Evolutionary conservation across 2,797 vertebrate genomes (phyloP), one percentile per base, ranked within the genome.

Genomic region (Gymnothorax reevesii): DNA sequence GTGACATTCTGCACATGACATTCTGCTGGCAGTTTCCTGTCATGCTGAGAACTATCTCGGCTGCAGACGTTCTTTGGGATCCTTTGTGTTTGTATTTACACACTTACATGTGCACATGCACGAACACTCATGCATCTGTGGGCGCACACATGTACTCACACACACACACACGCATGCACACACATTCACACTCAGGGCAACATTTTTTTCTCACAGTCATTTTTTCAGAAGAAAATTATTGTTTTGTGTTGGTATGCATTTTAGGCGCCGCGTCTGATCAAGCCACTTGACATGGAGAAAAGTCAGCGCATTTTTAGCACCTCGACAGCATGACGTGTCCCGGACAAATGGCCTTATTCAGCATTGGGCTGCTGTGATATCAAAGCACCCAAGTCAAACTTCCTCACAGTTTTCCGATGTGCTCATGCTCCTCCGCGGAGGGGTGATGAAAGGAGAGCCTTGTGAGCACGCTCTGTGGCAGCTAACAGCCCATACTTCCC

Each of bases 271-370:
- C 52, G 33, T 17, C 42, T 1, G 2, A 20, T 77, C 33, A 7
- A 15, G 73, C 33, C 42, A 8, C 33, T 75, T 75, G 71, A 33
- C 33, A 75, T 13, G 20, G 33, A 4, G 33, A 77, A 77, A 77
- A 42, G 20, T 7, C 33, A 52, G 13, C 12, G 1, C 52, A 1
- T 55, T 20, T 22, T 55, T 52, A 49, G 77, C 55, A 7, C 52
- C 52, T 80, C 9, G 17, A 33, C 7, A 15, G 6, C 2, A 4
- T 80, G n/a, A 80, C 77, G 2, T 8, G 3, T 17, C 1, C 10
- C 22, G 20, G 22, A 54, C 92, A 71, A 92, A 91, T 90, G 85
- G 69, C 84, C 86, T 85, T 88, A 92, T 92, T 94, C 88, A 93
- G 83, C 59, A 22, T 17, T 77, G 15, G 71, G 33, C 71, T 13